These are phyloP conservation scores for Sebastes cheni DNA, from an alignment of 2,797 vertebrate genomes.

Conservation along the genomic window DNA sequence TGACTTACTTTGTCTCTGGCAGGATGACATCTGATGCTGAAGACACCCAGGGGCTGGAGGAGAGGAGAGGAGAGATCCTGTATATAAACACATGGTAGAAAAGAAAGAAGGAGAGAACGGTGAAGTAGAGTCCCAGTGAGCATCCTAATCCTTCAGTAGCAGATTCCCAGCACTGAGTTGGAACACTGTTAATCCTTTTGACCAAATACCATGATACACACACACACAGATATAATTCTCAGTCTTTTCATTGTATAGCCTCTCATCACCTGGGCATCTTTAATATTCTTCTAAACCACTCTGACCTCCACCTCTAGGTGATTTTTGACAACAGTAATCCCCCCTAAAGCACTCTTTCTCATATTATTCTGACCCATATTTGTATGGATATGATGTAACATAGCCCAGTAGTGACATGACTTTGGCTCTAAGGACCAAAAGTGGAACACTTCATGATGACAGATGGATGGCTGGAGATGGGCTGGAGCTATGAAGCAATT, in stretches of 20 bases:
- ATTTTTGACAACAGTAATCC: background rate
- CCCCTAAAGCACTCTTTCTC: background rate
- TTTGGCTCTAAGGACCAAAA: conserved; percentile 9
- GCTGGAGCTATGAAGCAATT: background rate
- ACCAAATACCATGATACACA: conserved; percentile 45
- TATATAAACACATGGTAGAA: conserved; percentile 8
- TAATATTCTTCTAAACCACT: conserved; percentile 15
- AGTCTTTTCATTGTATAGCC: conserved; percentile 34
- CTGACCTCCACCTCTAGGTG: conserved; percentile 3
- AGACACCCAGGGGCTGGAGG: conserved; percentile 60
- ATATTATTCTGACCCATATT: conserved; percentile 25
- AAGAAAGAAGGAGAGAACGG: background rate
- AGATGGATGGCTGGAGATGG: background rate
- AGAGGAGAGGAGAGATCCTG: conserved; percentile 27
- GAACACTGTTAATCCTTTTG: conserved; percentile 59
- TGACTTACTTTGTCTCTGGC: conserved; percentile 70
- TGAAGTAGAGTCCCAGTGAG: conserved; percentile 1
- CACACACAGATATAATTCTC: conserved; percentile 24
- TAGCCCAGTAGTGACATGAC: background rate
- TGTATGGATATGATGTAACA: conserved; percentile 24
- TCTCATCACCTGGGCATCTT: conserved; percentile 7
- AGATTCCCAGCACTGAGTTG: conserved; percentile 49
- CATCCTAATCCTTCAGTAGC: conserved; percentile 45
- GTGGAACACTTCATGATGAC: conserved; percentile 7
- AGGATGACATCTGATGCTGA: conserved; percentile 76